phyloP scores from a whole-genome alignment of 2,113 vertebrate genomes.

The Sorex fumeus region DNA sequence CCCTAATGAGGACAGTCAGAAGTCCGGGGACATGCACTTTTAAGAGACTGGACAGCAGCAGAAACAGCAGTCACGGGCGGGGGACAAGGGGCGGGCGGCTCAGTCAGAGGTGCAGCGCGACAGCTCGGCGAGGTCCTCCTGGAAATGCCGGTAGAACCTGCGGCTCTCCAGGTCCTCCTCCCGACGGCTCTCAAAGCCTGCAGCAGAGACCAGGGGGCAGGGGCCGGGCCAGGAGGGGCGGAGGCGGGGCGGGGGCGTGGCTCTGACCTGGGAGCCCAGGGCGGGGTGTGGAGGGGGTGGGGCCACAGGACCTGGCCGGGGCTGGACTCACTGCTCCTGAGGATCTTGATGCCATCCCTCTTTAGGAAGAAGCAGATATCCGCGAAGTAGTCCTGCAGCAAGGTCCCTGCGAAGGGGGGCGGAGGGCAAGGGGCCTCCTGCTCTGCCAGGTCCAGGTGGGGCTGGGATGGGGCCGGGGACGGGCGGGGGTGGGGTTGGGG shows the following conservation, averaged over 20 bases:
- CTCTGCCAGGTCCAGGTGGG: rapidly evolving
- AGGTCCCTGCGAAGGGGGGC: neutral
- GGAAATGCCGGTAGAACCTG: slow-evolving; percentile 21
- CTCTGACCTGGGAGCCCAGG: neutral
- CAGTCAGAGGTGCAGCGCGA: neutral
- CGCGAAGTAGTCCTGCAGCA: slow-evolving; percentile 65
- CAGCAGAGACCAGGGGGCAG: neutral
- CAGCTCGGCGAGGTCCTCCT: neutral
- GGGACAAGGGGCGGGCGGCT: neutral
- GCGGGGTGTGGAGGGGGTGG: neutral
- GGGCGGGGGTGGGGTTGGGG: neutral
- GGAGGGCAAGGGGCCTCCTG: rapidly evolving
- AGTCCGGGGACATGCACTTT: neutral
- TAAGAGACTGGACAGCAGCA: slow-evolving; percentile 14
- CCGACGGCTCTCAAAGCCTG: neutral
- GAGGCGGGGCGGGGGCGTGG: neutral
- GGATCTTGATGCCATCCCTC: neutral
- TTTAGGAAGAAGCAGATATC: slow-evolving; percentile 63
- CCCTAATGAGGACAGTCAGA: too few relatives aligned
- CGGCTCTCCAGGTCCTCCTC: neutral
- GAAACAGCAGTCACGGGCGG: rapidly evolving
- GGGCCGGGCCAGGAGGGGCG: too few relatives aligned
- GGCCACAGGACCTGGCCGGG: neutral
- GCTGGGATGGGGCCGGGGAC: rapidly evolving
- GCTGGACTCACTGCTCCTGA: slow-evolving; percentile 19